Evolutionary conservation across 2,797 vertebrate genomes (phyloP), one percentile per base, ranked within the genome.

Genomic region (Neosilurus hyrtlii): DNA sequence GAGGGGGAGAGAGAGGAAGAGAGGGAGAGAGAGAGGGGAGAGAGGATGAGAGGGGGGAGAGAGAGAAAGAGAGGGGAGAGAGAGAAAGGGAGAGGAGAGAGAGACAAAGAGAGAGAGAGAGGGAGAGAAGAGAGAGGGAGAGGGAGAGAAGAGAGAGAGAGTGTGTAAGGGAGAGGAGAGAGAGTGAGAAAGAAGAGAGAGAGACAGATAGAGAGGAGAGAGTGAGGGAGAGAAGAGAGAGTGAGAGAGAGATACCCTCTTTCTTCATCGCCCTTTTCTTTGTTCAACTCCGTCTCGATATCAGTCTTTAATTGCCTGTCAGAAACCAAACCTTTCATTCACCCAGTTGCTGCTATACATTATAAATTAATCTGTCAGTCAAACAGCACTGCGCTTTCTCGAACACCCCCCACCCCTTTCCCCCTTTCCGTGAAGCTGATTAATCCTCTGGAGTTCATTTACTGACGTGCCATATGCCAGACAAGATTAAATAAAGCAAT

Each of bases 311-410:
- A 75, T 37, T 75, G 26, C 2, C 52, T 75, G 54, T 59, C 54
- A 75, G 37, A 59, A 16, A 37, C 5, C 4, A 59, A 57, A 75
- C 73, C 30, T 72, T 56, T 56, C n/a, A 73, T 73, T 73, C 71
- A 56, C 71, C 16, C 15, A 20, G 18, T 54, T 30, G 15, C 71
- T 30, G 52, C 24, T 56, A 30, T 56, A 30, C 16, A 18, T 56
- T 56, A 56, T 73, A 73, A 56, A 73, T 56, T 18, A 73, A 73
- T 73, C 71, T 73, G 71, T 56, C 71, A 73, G 9, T 73, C 71
- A 73, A 54, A 30, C 24, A 71, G 22, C 22, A 37, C 2, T 8
- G 14, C 11, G 12, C 56, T 57, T 11, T 57, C 56, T 57, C 56
- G 0, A 9, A 14, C 56, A 14, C 56, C 15, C 11, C 15, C 11